A percentile compares a stretch with the other conserved stretches of the same genome.
phyloP scores from a whole-genome alignment of 1,140 invertebrate genomes.

The Delia radicum region DNA sequence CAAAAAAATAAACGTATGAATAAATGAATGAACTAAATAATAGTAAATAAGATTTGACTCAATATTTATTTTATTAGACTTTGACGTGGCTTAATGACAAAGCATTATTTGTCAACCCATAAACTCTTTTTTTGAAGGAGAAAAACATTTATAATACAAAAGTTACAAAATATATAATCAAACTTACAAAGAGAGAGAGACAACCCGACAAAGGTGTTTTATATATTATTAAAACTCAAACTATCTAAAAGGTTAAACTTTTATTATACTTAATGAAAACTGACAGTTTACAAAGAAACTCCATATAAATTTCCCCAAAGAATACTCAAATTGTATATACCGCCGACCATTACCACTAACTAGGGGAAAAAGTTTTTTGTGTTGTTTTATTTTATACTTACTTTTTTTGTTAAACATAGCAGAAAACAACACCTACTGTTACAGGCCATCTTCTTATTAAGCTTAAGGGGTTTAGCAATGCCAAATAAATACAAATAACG shows the following conservation, averaged over 20 bases:
- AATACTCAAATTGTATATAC: background rate
- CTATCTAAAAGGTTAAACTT: background rate
- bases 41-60: no score
- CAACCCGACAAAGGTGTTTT: background rate
- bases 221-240: background rate
- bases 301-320: background rate
- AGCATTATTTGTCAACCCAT: background rate
- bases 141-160: background rate
- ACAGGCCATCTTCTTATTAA: background rate
- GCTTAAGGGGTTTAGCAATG: background rate
- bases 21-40: no score
- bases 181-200: background rate
- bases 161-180: background rate
- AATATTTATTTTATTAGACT: background rate
- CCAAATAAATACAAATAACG: no score
- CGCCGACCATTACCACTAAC: background rate
- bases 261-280: conserved; percentile 9
- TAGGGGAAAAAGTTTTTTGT: background rate
- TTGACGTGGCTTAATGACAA: background rate
- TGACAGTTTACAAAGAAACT: conserved; percentile 4
- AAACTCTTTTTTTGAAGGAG: background rate
- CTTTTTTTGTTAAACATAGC: background rate
- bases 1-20: no score
- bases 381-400: background rate
- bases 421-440: background rate